A percentile compares a stretch with the other conserved stretches of the same genome.
Evolutionary conservation across 2,113 vertebrate genomes (phyloP).

Genomic region (Callaeas wilsoni): DNA sequence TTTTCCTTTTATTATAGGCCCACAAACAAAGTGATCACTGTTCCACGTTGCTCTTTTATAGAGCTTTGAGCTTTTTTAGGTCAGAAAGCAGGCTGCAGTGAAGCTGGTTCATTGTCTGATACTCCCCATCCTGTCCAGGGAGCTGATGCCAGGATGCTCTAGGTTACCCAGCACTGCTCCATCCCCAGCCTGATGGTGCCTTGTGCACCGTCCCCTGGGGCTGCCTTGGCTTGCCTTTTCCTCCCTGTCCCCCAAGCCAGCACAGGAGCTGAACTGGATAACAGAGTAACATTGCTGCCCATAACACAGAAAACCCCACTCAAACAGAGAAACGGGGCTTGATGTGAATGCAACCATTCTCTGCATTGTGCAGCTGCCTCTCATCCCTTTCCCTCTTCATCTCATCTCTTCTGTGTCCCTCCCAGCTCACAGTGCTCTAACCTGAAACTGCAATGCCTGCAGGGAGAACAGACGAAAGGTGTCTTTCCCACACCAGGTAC

Average conservation of each 20-base stretch:
- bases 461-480: neutral
- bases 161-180: neutral
- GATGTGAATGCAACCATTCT: neutral
- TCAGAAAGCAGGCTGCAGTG: neutral
- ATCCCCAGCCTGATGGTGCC: neutral
- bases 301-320: neutral
- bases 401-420: neutral
- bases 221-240: neutral
- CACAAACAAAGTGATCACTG: conserved; percentile 41
- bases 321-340: neutral
- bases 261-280: neutral
- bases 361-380: rapidly evolving
- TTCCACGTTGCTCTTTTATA: neutral
- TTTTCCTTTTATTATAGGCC: conserved; percentile 30
- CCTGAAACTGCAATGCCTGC: neutral
- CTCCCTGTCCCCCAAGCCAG: neutral
- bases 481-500: neutral
- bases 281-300: neutral
- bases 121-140: neutral
- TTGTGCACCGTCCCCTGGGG: neutral
- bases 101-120: neutral
- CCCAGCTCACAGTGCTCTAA: neutral
- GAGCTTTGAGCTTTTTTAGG: neutral
- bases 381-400: neutral
- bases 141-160: neutral